Evolutionary conservation across 2,888 invertebrate genomes (phyloP), one percentile per base, ranked within the genome.

Genomic region (Metellina segmentata): DNA sequence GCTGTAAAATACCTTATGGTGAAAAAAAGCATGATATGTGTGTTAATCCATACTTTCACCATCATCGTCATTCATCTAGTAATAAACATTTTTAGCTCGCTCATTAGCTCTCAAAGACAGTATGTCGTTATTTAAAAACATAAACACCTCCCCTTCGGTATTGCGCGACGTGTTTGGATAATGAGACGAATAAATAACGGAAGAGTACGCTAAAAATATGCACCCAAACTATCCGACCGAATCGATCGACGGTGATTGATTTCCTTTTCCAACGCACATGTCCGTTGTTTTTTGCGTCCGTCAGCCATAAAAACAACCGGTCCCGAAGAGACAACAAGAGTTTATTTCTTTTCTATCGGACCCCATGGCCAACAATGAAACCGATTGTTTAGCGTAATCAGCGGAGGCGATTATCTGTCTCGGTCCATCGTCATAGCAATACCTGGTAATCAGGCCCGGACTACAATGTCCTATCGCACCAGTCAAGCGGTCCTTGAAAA

Each of bases 371-470:
- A 61, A 61, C 61, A 61, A 61, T 61, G 61, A 61, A 61, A 61
- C 61, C 61, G 61, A 61, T 61, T 61, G 61, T 61, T 16, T 61
- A 61, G 16, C 61, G 61, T n/a, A 49, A 49, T 77, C 48, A 77
- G 77, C 16, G 1, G 13, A 13, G 16, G 51, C 49, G 48, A 49
- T 77, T 77, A 49, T 77, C 77, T 61, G 16, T 61, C 61, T 61
- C 11, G 5, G 13, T 61, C 11, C 16, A 13, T 49, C 9, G 13
- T n/a, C 77, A n/a, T 49, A 77, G 61, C 11, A 53, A 79, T 79
- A 53, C 79, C 34, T 79, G 53, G 61, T 79, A 53, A 79, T 79
- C 79, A 53, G 16, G 34, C 34, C 34, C 20, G 19, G 11, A 20
- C 72, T 72, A 34, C 74, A 74, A 34, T 74, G 16, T 13, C 34